phyloP scores from a whole-genome alignment of 2,113 vertebrate species.

The Myocastor coypus region DNA sequence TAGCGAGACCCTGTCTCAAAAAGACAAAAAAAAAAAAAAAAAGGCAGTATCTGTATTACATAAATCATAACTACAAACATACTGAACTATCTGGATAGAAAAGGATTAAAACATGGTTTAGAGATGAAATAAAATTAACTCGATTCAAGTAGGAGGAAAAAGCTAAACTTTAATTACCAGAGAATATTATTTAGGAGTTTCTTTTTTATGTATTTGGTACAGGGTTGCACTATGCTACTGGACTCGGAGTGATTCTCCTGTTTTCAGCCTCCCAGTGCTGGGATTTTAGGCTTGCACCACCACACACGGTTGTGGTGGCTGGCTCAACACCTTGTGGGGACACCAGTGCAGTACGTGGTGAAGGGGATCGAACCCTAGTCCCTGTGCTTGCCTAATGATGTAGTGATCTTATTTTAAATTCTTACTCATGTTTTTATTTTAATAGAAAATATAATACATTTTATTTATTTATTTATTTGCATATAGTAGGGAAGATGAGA shows the following conservation, averaged over 20 bases:
- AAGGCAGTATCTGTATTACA: not conserved
- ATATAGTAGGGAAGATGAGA: not conserved
- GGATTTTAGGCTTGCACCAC: too few species aligned
- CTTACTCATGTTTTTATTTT: not conserved
- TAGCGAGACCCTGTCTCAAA: too few species aligned
- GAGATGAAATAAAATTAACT: not conserved
- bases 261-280: too few species aligned
- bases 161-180: conserved; percentile 35
- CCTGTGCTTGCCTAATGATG: not conserved
- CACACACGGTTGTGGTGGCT: too few species aligned
- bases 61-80: conserved; percentile 13
- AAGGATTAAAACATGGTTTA: conserved; percentile 43
- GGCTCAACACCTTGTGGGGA: too few species aligned
- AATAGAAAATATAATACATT: not conserved
- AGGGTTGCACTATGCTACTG: too few species aligned
- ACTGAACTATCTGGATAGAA: conserved; percentile 17
- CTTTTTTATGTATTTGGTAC: too few species aligned
- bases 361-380: too few species aligned
- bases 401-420: not conserved
- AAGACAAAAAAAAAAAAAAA: too few species aligned
- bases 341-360: too few species aligned
- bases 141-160: not conserved
- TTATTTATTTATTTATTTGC: not conserved
- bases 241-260: too few species aligned
- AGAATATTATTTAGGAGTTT: conserved; percentile 54